Percentiles rank a stretch among this genome's conserved stretches.
Evolutionary conservation across 2,113 vertebrate species (phyloP).

Genomic region (Cromileptes altivelis): DNA sequence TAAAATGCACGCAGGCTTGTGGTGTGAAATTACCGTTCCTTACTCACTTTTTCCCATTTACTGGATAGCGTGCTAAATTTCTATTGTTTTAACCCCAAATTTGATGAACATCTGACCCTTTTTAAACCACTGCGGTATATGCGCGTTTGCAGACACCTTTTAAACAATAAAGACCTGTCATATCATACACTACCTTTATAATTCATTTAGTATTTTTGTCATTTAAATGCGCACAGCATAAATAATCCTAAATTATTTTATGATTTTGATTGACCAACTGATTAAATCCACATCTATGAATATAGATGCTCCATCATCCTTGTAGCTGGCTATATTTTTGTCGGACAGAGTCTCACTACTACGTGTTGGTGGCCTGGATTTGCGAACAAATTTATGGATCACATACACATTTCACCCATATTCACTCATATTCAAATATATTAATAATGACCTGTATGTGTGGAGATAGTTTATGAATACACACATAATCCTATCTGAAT

Average conservation of each 20-base stretch:
- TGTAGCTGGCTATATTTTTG: not conserved
- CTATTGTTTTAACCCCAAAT: not conserved
- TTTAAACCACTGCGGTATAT: not conserved
- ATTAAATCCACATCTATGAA: not conserved
- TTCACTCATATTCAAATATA: constrained; percentile 1
- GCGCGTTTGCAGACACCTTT: not conserved
- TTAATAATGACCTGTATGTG: not conserved
- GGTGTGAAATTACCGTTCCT: not conserved
- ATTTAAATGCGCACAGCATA: not conserved
- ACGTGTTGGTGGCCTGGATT: constrained; percentile 27
- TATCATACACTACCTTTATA: not conserved
- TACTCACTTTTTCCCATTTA: not conserved
- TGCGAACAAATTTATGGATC: constrained; percentile 1
- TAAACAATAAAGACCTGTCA: not conserved
- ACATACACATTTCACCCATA: constrained; percentile 1
- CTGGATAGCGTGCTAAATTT: not conserved
- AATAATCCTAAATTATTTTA: not conserved
- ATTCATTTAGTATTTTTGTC: no score
- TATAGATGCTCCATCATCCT: not conserved
- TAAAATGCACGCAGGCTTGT: not conserved
- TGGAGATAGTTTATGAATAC: not conserved
- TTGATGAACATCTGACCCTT: not conserved
- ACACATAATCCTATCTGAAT: not conserved
- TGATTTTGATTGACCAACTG: not conserved
- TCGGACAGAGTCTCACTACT: not conserved